Base-by-base conservation (phyloP, 2,888 invertebrate species). In the Brachypalpus laphriformis region DNA sequence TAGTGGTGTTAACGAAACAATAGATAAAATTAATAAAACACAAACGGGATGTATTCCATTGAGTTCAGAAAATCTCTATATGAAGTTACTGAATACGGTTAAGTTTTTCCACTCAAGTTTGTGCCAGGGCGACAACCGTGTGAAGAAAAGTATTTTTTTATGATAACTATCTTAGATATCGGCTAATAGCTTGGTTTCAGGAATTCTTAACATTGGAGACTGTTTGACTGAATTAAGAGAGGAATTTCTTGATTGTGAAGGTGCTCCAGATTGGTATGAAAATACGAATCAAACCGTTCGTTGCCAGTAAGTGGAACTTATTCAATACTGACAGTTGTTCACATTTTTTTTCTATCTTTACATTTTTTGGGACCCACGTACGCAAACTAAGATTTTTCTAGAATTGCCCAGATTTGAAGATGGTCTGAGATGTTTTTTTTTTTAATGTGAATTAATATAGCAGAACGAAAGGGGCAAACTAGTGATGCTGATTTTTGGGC, bases 251-350 rank as follows among this genome's bases (percentile, higher is more conserved):
- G 92, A 92, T 82, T 94, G 94, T 86, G 92, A 92, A 86, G 94
- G 93, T 0, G 91, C 92, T 3, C 91, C 93, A 1, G 94, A 94
- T 89, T 94, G 94, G 94, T 93, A 91, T 82, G 93, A 94, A 89
- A 91, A 91, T 61, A 87, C 89, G 20, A 92, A 93, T 72, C 87
- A 89, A 40, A 87, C 88, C n/a, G 89, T 90, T 71, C 90, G 93
- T 28, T 94, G 94, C 89, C 90, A 90, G 92, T 93, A 83, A 87
- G 87, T 87, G 40, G 49, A 4, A 57, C 14, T 1, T 16, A 11
- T 51, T 72, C 25, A 5, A 25, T 25, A 25, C 5, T 25, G 5
- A 25, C 5, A 4, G 25, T 25, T n/a, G n/a, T n/a, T n/a, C n/a
- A n/a, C n/a, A n/a, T n/a, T n/a, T n/a, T n/a, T n/a, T n/a, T n/a